A percentile compares a stretch with the other conserved stretches of the same genome.
These are phyloP conservation scores for Drosophila rubida DNA, from an alignment of 2,888 invertebrate genomes.

Conservation along the genomic window DNA sequence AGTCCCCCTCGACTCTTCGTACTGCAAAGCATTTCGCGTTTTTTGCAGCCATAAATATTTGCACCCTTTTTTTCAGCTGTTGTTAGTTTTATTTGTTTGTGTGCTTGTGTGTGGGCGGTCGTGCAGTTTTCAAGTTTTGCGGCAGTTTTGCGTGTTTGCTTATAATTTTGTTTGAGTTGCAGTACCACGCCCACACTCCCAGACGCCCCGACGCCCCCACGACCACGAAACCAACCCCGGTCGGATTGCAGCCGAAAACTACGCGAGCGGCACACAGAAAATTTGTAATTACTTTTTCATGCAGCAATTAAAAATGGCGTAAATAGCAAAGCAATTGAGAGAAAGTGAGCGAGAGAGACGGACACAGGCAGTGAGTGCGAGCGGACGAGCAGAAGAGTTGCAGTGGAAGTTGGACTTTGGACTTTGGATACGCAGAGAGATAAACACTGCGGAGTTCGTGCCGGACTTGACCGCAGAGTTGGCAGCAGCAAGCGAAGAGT, in stretches of 20 bases:
- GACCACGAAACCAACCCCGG: slow-evolving; percentile 11
- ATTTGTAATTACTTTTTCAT: slow-evolving; percentile 79
- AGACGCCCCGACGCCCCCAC: slow-evolving; percentile 35
- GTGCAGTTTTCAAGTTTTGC: slow-evolving; percentile 78
- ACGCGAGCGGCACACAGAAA: slow-evolving; percentile 45
- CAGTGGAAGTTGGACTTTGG: slow-evolving; percentile 45
- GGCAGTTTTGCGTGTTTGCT: slow-evolving; percentile 81
- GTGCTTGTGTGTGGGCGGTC: slow-evolving; percentile 39
- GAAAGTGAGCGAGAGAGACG: slow-evolving; percentile 9
- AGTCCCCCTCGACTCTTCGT: not conserved
- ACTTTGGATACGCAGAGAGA: slow-evolving; percentile 38
- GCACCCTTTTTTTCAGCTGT: slow-evolving; percentile 33
- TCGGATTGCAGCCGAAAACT: slow-evolving; percentile 31
- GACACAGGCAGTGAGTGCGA: too few species aligned
- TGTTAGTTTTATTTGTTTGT: slow-evolving; percentile 14
- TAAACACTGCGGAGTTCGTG: slow-evolving; percentile 26
- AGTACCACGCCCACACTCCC: slow-evolving; percentile 53
- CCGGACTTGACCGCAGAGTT: slow-evolving; percentile 45
- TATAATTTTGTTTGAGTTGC: slow-evolving; percentile 80
- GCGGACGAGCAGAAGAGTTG: not conserved
- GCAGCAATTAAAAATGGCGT: slow-evolving; percentile 80
- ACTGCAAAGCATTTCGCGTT: slow-evolving; percentile 45
- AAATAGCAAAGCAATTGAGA: slow-evolving; percentile 59
- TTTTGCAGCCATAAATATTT: slow-evolving; percentile 38
- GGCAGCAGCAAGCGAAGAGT: slow-evolving; percentile 42